These are phyloP conservation scores for Macrophya alboannulata DNA, from an alignment of 2,888 invertebrate species.

Conservation along the genomic window DNA sequence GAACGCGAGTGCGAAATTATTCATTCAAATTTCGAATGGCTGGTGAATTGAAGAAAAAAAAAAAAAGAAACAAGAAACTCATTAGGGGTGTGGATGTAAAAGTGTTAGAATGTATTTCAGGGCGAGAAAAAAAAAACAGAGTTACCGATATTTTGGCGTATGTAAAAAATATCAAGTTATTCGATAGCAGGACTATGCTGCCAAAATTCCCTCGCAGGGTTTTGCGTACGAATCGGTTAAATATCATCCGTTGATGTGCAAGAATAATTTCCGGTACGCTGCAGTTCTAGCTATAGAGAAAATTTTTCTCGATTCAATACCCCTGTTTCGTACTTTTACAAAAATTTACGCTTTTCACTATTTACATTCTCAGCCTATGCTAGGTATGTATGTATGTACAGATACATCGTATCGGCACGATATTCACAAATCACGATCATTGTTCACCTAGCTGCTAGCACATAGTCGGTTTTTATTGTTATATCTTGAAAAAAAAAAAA, in stretches of 20 bases:
- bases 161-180: background rate
- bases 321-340: background rate
- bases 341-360: background rate
- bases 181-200: background rate
- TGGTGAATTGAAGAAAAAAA: background rate
- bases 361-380: too few relatives aligned
- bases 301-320: background rate
- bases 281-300: background rate
- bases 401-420: too few relatives aligned
- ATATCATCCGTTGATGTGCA: background rate
- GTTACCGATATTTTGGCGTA: background rate
- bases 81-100: background rate
- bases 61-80: too few relatives aligned
- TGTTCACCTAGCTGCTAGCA: too few relatives aligned
- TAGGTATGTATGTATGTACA: too few relatives aligned
- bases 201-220: background rate
- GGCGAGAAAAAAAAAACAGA: background rate
- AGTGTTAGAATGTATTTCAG: background rate
- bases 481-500: too few relatives aligned
- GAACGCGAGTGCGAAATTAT: background rate
- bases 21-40: background rate
- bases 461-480: too few relatives aligned
- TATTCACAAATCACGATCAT: too few relatives aligned
- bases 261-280: background rate
- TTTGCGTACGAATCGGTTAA: background rate